phyloP scores from a whole-genome alignment of 1,140 invertebrate species.

The Triops cancriformis region DNA sequence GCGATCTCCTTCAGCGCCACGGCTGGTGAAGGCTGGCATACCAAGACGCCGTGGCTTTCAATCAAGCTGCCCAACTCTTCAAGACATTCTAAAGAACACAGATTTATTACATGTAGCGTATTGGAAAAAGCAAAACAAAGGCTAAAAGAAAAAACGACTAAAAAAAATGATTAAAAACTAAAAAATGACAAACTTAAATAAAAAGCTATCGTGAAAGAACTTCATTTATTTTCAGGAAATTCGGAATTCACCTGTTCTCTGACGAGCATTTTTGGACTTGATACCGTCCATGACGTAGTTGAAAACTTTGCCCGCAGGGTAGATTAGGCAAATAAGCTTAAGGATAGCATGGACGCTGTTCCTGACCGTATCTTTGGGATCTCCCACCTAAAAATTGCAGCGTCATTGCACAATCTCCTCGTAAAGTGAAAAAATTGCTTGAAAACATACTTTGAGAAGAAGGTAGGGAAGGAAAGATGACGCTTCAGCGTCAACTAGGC shows the following conservation, averaged over 20 bases:
- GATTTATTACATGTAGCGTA: conserved; percentile 5
- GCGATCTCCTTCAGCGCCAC: conserved; percentile 85
- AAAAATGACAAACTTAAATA: too few species aligned
- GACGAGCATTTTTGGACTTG: conserved; percentile 92
- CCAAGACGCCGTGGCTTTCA: conserved; percentile 71
- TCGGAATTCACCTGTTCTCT: conserved; percentile 61
- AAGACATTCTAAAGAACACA: conserved; percentile 64
- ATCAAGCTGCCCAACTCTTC: conserved; percentile 82
- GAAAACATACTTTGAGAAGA: conserved; percentile 66
- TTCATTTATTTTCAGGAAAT: not conserved
- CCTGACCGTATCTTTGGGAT: conserved; percentile 89
- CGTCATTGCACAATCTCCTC: conserved; percentile 15
- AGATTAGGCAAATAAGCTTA: conserved; percentile 73
- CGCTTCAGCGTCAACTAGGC: conserved; percentile 81
- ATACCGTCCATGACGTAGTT: conserved; percentile 85
- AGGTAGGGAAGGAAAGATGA: conserved; percentile 90
- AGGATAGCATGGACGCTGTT: conserved; percentile 78
- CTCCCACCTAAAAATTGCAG: conserved; percentile 61
- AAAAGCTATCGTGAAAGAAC: too few species aligned
- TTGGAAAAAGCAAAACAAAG: conserved; percentile 10
- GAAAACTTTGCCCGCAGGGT: conserved; percentile 84
- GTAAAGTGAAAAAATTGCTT: conserved; percentile 26
- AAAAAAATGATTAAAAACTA: not conserved
- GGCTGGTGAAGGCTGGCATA: conserved; percentile 67
- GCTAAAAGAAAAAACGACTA: not conserved